A percentile compares a stretch with the other conserved stretches of the same genome.
Conservation (phyloP, 1,140 invertebrate species). For the Dreissena polymorpha region DNA sequence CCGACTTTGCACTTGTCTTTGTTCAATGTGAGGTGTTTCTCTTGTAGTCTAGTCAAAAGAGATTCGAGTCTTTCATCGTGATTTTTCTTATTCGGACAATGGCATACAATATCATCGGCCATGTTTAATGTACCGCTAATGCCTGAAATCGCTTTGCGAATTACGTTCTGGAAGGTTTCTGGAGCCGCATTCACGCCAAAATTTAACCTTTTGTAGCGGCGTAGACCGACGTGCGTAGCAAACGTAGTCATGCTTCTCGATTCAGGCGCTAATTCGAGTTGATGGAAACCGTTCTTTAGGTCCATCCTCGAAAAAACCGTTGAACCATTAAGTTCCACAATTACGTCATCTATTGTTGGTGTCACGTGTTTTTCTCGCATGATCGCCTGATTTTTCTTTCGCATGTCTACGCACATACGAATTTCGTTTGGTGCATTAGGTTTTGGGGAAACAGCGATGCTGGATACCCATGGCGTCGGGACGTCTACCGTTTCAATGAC, state of each 20-base stretch:
- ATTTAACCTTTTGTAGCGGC: conserved; percentile 33
- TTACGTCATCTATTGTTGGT: conserved; percentile 62
- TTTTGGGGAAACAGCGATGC: conserved; percentile 64
- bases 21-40: conserved; percentile 43
- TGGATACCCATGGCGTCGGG: conserved; percentile 69
- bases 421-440: conserved; percentile 48
- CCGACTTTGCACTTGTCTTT: conserved; percentile 44
- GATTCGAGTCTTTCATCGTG: conserved; percentile 16
- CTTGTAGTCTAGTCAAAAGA: background rate
- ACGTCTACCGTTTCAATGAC: conserved; percentile 64
- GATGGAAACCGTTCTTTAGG: conserved; percentile 59
- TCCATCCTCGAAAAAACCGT: conserved; percentile 60
- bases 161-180: conserved; percentile 42
- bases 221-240: background rate
- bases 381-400: conserved; percentile 53
- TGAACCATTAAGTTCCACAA: conserved; percentile 56
- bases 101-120: background rate
- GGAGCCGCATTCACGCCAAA: conserved; percentile 33
- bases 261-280: conserved; percentile 57
- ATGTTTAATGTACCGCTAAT: background rate
- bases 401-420: conserved; percentile 63
- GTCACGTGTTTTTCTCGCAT: conserved; percentile 48
- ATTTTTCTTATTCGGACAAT: background rate
- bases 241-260: conserved; percentile 32
- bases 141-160: background rate